phyloP scores from a whole-genome alignment of 2,888 invertebrate genomes.

The Lochmaea capreae region DNA sequence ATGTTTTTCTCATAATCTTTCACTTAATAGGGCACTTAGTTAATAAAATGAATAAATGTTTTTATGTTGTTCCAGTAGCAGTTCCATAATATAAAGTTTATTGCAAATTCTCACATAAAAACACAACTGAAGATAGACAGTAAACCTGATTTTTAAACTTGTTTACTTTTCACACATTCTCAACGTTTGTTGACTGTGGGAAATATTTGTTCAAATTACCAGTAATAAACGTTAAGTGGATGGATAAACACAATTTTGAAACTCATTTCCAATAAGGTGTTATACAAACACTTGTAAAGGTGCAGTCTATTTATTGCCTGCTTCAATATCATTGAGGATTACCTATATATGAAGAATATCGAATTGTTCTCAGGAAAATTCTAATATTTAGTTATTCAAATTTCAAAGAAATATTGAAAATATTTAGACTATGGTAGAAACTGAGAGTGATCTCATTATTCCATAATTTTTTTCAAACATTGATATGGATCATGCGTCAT shows the following conservation, averaged over 20 bases:
- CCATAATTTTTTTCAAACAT: no score
- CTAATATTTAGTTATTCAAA: not conserved
- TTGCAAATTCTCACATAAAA: constrained; percentile 5
- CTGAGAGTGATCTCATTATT: no score
- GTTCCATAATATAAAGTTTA: constrained; percentile 6
- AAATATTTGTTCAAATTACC: constrained; percentile 41
- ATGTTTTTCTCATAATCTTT: no score
- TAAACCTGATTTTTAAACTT: constrained; percentile 15
- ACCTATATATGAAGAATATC: not conserved
- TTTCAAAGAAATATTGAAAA: no score
- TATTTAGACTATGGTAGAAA: no score
- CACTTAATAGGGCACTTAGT: no score
- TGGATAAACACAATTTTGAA: constrained; percentile 52
- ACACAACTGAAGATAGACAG: not conserved
- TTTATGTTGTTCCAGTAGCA: constrained; percentile 1
- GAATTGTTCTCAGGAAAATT: constrained; percentile 11
- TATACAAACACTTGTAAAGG: constrained; percentile 54
- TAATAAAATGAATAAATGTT: no score
- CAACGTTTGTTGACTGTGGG: constrained; percentile 36
- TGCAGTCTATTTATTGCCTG: constrained; percentile 50
- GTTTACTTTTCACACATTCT: constrained; percentile 34
- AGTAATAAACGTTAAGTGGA: constrained; percentile 38
- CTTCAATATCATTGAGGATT: constrained; percentile 18
- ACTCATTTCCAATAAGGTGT: constrained; percentile 56
- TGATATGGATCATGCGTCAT: no score